A percentile compares a stretch with the other conserved stretches of the same genome.
Evolutionary conservation across 2,888 invertebrate species (phyloP).

Genomic region (Thereva nobilitata): DNA sequence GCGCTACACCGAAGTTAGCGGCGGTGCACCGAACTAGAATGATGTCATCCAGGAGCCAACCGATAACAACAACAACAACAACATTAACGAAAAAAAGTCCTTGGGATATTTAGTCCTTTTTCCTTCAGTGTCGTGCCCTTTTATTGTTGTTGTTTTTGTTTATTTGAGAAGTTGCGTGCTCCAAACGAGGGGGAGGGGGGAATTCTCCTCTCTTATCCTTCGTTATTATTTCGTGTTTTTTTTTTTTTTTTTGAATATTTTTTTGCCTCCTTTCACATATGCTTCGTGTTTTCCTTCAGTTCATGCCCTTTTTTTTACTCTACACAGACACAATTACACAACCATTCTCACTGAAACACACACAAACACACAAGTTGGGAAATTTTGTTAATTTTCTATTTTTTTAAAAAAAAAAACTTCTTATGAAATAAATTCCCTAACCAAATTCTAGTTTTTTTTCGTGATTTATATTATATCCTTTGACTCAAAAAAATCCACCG

Average conservation of each 20-base stretch:
- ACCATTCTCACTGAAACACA: not conserved
- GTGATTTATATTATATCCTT: too few relatives aligned
- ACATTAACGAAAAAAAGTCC: slow-evolving; percentile 8
- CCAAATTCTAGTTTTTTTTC: too few relatives aligned
- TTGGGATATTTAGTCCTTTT: not conserved
- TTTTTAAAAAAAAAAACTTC: not conserved
- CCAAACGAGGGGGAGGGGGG: not conserved
- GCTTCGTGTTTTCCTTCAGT: slow-evolving; percentile 21
- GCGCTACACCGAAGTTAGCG: slow-evolving; percentile 2
- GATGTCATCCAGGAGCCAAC: slow-evolving; percentile 9
- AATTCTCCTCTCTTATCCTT: not conserved
- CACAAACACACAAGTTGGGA: slow-evolving; percentile 8
- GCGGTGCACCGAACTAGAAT: slow-evolving; percentile 23
- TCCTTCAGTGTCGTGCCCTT: not conserved
- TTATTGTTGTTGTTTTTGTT: not conserved
- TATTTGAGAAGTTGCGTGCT: slow-evolving; percentile 2
- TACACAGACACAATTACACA: slow-evolving; percentile 1
- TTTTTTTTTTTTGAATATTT: not conserved
- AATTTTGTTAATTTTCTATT: slow-evolving; percentile 7
- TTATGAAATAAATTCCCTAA: too few relatives aligned
- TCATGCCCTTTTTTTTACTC: slow-evolving; percentile 13
- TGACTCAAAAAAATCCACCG: too few relatives aligned
- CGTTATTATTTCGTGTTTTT: not conserved
- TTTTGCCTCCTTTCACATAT: slow-evolving; percentile 3
- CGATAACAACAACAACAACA: not conserved